These are phyloP conservation scores for Lissocephala sabroskyi DNA, from an alignment of 2,888 invertebrate genomes.

Conservation along the genomic window DNA sequence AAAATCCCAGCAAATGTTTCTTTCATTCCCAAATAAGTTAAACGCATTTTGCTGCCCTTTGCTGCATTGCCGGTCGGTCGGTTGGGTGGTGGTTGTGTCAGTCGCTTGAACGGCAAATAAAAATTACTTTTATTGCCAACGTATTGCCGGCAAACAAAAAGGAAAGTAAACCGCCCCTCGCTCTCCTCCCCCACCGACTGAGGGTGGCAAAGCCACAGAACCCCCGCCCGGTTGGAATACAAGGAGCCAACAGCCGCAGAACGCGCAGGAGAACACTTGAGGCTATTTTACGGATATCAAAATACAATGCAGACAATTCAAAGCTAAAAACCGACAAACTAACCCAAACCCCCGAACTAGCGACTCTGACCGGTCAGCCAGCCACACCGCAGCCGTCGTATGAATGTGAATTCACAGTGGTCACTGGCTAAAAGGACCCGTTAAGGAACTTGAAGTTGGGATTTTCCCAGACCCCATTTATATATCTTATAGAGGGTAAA, in stretches of 20 bases:
- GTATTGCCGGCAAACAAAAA: slow-evolving; percentile 19
- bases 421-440: too few relatives aligned
- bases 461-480: too few relatives aligned
- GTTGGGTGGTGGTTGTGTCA: slow-evolving; percentile 20
- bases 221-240: slow-evolving; percentile 15
- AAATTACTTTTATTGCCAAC: slow-evolving; percentile 26
- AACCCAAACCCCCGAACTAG: not conserved
- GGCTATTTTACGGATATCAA: slow-evolving; percentile 55
- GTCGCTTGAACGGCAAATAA: slow-evolving; percentile 6
- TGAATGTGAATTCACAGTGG: too few relatives aligned
- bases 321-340: slow-evolving; percentile 7
- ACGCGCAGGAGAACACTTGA: slow-evolving; percentile 24
- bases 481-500: too few relatives aligned
- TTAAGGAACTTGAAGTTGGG: too few relatives aligned
- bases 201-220: slow-evolving; percentile 35
- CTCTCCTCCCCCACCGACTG: not conserved
- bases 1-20: slow-evolving; percentile 4
- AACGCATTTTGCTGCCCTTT: not conserved
- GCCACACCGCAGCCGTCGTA: too few relatives aligned
- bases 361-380: too few relatives aligned
- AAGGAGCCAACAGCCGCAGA: not conserved
- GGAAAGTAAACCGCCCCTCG: slow-evolving; percentile 1
- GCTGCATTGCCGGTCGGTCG: not conserved
- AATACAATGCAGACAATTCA: slow-evolving; percentile 33
- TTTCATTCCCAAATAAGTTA: too few relatives aligned